Base-by-base conservation (phyloP, 35 echinoderm and acorn worm species). In the Nesometra sesokonis region DNA sequence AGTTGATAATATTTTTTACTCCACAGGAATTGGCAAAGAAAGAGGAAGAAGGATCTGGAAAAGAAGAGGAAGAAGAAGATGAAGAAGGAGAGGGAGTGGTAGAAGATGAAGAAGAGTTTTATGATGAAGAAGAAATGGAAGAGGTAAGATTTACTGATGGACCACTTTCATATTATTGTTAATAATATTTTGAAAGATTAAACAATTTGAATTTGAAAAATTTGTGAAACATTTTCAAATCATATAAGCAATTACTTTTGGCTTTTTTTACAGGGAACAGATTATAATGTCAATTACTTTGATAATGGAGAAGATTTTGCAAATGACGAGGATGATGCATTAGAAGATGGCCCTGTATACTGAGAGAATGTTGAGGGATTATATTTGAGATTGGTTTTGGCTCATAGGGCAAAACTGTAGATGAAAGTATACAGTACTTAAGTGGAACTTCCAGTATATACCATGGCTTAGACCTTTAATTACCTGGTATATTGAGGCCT, bases 71-170 rank as follows among this genome's bases (percentile, higher is more conserved):
- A 78, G 82, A 93, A 34, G 78, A 91, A 34, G 91, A 93, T 30
- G 85, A 86, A 32, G 86, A 89, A 35, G 86, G 82, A 86, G 91
- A 89, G 33, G 94, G 84, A 35, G 84, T 88, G 32, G 91, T 30
- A 39, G 81, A 35, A 37, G 81, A 97, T 34, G 91, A 86, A n/a
- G 91, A 91, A 57, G 91, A 97, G 30, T 92, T 84, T 36, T 92
- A 97, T 88, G 94, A 97, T 89, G 94, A 97, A 84, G 94, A 97
- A 34, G 94, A 91, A 40, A 85, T 93, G 86, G 91, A 90, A 78
- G 91, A 93, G 88, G 88, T 90, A 39, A 39, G 81, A 38, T 30
- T 78, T 30, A 30, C 77, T 30, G 31, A 7, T 5, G 39, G 39
- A 27, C 8, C 0, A 27, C 23, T 67, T 15, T 43, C 5, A 32